Evolutionary conservation across 2,797 vertebrate species (phyloP), one percentile per base, ranked within the genome.

Genomic region (Pagetopsis macropterus): DNA sequence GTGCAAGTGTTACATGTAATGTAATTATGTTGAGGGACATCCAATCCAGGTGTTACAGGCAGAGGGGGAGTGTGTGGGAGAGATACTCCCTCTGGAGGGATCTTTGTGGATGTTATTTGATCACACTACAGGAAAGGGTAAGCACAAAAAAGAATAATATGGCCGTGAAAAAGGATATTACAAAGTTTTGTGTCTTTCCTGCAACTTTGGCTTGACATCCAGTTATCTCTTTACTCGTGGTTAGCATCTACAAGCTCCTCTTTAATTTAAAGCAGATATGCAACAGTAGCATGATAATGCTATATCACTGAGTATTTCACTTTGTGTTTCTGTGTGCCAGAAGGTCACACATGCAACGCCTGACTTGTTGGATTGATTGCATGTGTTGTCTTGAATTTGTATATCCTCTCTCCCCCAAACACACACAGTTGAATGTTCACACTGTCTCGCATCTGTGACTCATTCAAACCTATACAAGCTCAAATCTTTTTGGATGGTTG

Each of bases 401-500:
- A 60, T 37, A 33, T 10, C 41, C 60, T 3, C 16, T 51, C 56
- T 59, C 17, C 3, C 41, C 69, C 27, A 57, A n/a, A 23, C 55
- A 17, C 46, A 49, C 56, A 46, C 65, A 37, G 33, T 21, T 3
- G 2, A 45, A 19, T 33, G 76, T 74, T 61, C 45, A 65, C 31
- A 64, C 19, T n/a, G 9, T 72, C 58, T 71, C 65, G 41, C 40
- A 41, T 60, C 58, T 72, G 4, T 74, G 67, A 71, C 50, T 77
- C 51, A 76, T 3, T 72, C 41, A 65, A 44, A 67, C 62, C 57
- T 48, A 50, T 31, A 19, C n/a, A 49, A 19, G 48, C 60, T 45
- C 23, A 64, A 55, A 60, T 57, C 46, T 71, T 60, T 71, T 65
- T 76, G 57, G 58, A 72, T 75, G 7, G 15, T 72, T 68, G 70